A percentile compares a stretch with the other conserved stretches of the same genome.
Conservation (phyloP, 2,113 vertebrate genomes). For the Cynopterus brachyotis region DNA sequence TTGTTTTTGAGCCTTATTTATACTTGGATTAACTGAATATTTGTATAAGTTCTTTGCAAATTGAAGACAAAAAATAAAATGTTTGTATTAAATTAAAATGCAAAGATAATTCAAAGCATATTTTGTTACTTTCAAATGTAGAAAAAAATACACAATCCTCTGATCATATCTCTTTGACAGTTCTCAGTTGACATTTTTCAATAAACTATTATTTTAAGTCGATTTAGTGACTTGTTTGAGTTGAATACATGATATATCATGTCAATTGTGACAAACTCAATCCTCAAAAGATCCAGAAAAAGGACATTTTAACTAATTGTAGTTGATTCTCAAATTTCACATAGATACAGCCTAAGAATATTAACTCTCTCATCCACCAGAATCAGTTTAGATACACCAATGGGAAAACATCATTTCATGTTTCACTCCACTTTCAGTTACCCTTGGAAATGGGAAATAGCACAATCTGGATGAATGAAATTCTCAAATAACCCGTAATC, state of each 20-base stretch:
- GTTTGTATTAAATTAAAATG: not conserved
- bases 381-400: constrained; percentile 60
- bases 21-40: not conserved
- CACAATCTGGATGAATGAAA: not conserved
- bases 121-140: not conserved
- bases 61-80: not conserved
- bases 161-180: not conserved
- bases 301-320: not conserved
- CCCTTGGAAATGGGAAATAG: constrained; percentile 54
- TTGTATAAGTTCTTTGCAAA: not conserved
- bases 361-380: constrained; percentile 47
- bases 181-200: not conserved
- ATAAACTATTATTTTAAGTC: constrained; percentile 10
- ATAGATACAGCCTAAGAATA: not conserved
- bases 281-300: constrained; percentile 7
- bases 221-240: not conserved
- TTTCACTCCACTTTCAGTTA: constrained; percentile 70
- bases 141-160: not conserved
- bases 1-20: not conserved
- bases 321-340: not conserved
- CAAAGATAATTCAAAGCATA: not conserved
- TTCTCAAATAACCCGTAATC: not conserved
- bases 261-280: not conserved
- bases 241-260: not conserved
- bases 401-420: constrained; percentile 48